Evolutionary conservation across 2,797 vertebrate genomes (phyloP).

Genomic region (Eulemur mongoz): DNA sequence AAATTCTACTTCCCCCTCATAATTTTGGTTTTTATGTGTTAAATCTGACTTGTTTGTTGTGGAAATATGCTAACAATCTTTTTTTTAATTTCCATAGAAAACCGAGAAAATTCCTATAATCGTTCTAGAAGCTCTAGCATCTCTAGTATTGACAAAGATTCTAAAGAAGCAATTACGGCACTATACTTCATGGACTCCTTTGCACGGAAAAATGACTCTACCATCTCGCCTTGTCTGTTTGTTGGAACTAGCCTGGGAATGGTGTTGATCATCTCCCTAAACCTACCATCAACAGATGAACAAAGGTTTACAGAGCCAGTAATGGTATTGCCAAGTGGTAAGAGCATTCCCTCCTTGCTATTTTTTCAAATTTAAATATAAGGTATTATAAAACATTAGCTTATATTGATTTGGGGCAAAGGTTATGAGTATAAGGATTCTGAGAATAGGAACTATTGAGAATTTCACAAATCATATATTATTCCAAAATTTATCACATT

Average conservation of each 20-base stretch:
- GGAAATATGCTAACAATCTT: conserved; percentile 41
- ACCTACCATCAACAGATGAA: conserved; percentile 91
- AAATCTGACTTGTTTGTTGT: conserved; percentile 32
- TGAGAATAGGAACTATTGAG: conserved; percentile 25
- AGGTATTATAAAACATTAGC: not conserved
- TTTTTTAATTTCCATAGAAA: conserved; percentile 87
- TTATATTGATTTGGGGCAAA: not conserved
- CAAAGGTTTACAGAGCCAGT: conserved; percentile 93
- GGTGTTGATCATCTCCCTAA: conserved; percentile 93
- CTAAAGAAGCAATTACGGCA: conserved; percentile 96
- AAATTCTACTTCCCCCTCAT: conserved; percentile 26
- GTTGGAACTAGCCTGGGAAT: conserved; percentile 96
- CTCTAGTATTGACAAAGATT: conserved; percentile 97
- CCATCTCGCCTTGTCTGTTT: conserved; percentile 94
- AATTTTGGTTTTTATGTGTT: conserved; percentile 39
- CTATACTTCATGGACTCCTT: conserved; percentile 96
- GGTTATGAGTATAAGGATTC: not conserved
- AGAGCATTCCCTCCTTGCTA: conserved; percentile 74
- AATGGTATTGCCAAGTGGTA: conserved; percentile 93
- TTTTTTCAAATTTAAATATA: conserved; percentile 43
- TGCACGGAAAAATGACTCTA: conserved; percentile 90
- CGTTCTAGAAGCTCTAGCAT: conserved; percentile 98
- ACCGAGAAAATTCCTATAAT: conserved; percentile 96
- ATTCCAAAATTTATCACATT: not conserved
- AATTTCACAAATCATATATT: conserved; percentile 2